These are phyloP conservation scores for Sclerurus mexicanus DNA, from an alignment of 2,113 vertebrate genomes.

Conservation along the genomic window DNA sequence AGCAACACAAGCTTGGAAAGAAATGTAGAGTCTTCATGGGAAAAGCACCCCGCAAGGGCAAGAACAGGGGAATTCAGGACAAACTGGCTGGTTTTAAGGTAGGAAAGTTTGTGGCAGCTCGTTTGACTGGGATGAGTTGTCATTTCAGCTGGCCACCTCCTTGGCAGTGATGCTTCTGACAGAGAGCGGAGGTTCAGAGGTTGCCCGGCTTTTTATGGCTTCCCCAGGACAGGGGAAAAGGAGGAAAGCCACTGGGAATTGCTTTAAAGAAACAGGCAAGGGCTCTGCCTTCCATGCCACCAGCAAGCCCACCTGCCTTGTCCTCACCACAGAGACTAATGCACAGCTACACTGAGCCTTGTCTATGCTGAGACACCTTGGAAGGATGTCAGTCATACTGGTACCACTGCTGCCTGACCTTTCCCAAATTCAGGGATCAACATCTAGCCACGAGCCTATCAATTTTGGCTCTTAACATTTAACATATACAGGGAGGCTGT, in stretches of 20 bases:
- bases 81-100: constrained; percentile 16
- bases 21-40: constrained; percentile 64
- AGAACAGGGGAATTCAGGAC: background rate
- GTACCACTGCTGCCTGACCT: background rate
- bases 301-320: background rate
- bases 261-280: background rate
- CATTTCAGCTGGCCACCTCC: background rate
- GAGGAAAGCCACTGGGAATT: background rate
- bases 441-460: background rate
- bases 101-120: background rate
- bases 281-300: background rate
- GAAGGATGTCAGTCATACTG: background rate
- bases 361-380: background rate
- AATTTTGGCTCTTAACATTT: rapidly evolving
- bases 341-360: background rate
- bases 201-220: background rate
- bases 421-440: background rate
- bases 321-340: background rate
- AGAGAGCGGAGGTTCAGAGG: background rate
- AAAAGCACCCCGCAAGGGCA: constrained; percentile 18
- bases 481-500: rapidly evolving
- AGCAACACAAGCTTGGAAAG: constrained; percentile 81
- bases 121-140: background rate
- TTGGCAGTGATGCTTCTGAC: background rate
- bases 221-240: background rate